phyloP scores from a whole-genome alignment of 2,888 invertebrate species.

The Ditylenchus weischeri region DNA sequence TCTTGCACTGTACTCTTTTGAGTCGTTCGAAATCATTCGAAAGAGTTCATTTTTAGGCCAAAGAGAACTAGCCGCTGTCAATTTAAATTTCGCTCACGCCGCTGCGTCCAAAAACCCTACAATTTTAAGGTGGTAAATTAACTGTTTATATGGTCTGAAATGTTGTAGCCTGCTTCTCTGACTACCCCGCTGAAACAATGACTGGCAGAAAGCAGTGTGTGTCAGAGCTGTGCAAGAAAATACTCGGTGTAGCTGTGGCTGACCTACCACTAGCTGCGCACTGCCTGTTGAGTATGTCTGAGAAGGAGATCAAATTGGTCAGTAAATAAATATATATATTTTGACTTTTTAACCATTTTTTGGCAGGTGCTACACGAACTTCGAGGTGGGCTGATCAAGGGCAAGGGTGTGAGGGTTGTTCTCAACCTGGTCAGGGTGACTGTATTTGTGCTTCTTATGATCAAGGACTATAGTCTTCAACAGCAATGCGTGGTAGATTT shows the following conservation, averaged over 20 bases:
- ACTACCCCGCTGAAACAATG: no score
- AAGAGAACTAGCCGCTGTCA: no score
- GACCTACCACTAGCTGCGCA: constrained; percentile 26
- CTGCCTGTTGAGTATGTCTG: constrained; percentile 14
- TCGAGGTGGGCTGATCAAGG: constrained; percentile 15
- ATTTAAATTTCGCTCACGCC: no score
- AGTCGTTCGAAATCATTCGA: no score
- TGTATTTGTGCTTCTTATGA: constrained; percentile 23
- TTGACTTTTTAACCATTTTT: constrained; percentile 1
- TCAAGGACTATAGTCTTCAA: constrained; percentile 15
- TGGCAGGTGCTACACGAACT: constrained; percentile 23
- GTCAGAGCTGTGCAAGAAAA: constrained; percentile 25
- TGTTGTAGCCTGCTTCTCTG: neutral
- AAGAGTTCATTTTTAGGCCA: no score
- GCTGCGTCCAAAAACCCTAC: no score
- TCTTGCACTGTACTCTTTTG: no score
- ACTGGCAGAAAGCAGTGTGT: constrained; percentile 9
- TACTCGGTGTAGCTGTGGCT: constrained; percentile 21
- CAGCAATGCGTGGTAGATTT: constrained; percentile 11
- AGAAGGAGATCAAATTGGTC: constrained; percentile 17
- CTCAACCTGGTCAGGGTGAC: constrained; percentile 22
- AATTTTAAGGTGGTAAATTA: no score
- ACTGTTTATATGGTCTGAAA: no score
- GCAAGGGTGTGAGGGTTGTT: constrained; percentile 23
- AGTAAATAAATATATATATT: neutral